Percentiles rank a stretch among this genome's conserved stretches.
phyloP scores from a whole-genome alignment of 1,140 invertebrate genomes.

The Idris sp. region DNA sequence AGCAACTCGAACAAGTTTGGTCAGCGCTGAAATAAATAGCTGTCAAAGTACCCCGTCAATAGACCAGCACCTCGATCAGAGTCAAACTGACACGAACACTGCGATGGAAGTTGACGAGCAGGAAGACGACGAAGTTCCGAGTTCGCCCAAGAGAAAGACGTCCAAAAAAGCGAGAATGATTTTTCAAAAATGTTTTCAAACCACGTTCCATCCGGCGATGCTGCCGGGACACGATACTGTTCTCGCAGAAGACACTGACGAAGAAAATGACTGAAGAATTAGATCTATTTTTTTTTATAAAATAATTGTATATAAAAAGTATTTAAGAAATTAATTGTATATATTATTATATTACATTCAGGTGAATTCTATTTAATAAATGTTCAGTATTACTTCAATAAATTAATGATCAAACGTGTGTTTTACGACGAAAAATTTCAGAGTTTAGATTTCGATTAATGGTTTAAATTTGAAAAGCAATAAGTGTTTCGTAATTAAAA shows the following conservation, averaged over 20 bases:
- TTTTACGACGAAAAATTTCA: too few relatives aligned
- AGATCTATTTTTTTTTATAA: neutral
- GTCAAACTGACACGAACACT: constrained; percentile 6
- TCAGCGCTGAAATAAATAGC: constrained; percentile 26
- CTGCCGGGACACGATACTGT: constrained; percentile 77
- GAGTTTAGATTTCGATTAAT: too few relatives aligned
- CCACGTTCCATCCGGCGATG: constrained; percentile 80
- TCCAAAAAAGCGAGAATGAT: constrained; percentile 77
- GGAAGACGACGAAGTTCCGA: constrained; percentile 73
- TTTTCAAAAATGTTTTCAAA: constrained; percentile 83
- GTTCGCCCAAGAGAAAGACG: constrained; percentile 75
- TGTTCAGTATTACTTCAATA: neutral
- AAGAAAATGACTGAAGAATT: constrained; percentile 43
- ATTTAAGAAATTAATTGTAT: too few relatives aligned
- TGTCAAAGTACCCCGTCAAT: constrained; percentile 9
- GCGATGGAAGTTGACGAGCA: constrained; percentile 27
- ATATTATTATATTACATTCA: too few relatives aligned
- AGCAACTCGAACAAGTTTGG: neutral
- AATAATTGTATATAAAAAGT: too few relatives aligned
- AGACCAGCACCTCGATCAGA: constrained; percentile 1
- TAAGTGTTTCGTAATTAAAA: too few relatives aligned
- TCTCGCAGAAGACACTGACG: constrained; percentile 82
- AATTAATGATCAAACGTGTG: too few relatives aligned
- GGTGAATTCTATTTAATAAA: too few relatives aligned
- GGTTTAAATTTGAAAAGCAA: too few relatives aligned